Evolutionary conservation across 1,140 invertebrate genomes (phyloP).

Genomic region (Eriosoma lanigerum): DNA sequence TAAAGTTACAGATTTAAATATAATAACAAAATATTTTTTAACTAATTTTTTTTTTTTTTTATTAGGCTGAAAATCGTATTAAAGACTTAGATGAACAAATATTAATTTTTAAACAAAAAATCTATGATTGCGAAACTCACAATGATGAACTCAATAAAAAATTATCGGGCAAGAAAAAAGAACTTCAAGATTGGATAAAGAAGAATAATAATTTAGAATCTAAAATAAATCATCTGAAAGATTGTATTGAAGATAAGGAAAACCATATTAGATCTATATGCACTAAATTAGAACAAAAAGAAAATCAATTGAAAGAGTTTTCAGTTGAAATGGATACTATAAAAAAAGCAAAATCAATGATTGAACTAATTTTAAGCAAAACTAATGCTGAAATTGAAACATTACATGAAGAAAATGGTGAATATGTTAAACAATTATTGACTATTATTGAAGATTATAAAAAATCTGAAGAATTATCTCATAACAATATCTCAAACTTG

Average conservation of each 20-base stretch:
- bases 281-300: conserved; percentile 18
- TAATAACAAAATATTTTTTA: no score
- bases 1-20: no score
- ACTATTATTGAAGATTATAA: conserved; percentile 11
- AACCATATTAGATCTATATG: conserved; percentile 9
- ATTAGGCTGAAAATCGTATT: conserved; percentile 13
- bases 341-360: conserved; percentile 40
- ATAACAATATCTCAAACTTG: neutral
- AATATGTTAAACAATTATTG: neutral
- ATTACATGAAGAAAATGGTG: conserved; percentile 38
- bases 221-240: conserved; percentile 28
- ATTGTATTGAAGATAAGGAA: conserved; percentile 40
- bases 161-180: conserved; percentile 11
- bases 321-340: conserved; percentile 20
- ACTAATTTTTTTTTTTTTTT: neutral
- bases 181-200: conserved; percentile 22
- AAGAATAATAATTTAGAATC: conserved; percentile 25
- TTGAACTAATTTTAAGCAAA: conserved; percentile 46
- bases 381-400: conserved; percentile 46
- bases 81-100: conserved; percentile 32
- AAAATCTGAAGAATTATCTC: conserved; percentile 9
- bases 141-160: neutral
- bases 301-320: neutral
- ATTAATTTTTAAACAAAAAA: neutral
- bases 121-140: conserved; percentile 1